Evolutionary conservation across 2,797 vertebrate species (phyloP).

Genomic region (Pagetopsis macropterus): DNA sequence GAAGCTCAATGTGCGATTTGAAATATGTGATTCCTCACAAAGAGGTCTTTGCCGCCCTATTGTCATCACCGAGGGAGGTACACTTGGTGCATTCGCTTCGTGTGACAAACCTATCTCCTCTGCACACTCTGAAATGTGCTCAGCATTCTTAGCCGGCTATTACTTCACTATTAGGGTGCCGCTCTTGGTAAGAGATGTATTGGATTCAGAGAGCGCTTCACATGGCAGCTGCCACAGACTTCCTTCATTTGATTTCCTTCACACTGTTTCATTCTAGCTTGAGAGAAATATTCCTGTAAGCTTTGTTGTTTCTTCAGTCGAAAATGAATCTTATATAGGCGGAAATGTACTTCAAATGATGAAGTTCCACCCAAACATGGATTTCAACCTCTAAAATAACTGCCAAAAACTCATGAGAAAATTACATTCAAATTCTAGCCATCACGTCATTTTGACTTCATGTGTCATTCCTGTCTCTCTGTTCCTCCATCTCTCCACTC

Average conservation of each 20-base stretch:
- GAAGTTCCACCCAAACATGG: neutral
- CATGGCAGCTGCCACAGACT: conserved; percentile 48
- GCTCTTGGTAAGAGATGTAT: conserved; percentile 56
- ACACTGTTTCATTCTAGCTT: conserved; percentile 33
- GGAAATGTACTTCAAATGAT: neutral
- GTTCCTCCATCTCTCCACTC: conserved; percentile 4
- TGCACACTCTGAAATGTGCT: conserved; percentile 63
- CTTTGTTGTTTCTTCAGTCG: conserved; percentile 24
- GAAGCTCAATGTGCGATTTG: conserved; percentile 70
- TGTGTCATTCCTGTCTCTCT: neutral
- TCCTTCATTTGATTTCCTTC: conserved; percentile 45
- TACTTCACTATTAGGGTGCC: conserved; percentile 62
- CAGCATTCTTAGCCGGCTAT: conserved; percentile 59
- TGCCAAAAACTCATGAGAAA: neutral
- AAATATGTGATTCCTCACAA: conserved; percentile 70
- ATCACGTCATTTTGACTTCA: conserved; percentile 6
- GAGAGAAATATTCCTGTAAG: conserved; percentile 14
- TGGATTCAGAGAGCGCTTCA: conserved; percentile 53
- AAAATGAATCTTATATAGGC: neutral
- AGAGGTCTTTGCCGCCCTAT: conserved; percentile 56
- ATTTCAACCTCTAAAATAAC: neutral
- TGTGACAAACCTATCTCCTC: conserved; percentile 61
- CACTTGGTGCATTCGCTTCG: conserved; percentile 44
- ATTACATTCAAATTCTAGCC: neutral
- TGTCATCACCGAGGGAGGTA: conserved; percentile 59